A percentile compares a stretch with the other conserved stretches of the same genome.
Evolutionary conservation across 2,797 vertebrate genomes (phyloP).

Genomic region (Hippocampus kuda): DNA sequence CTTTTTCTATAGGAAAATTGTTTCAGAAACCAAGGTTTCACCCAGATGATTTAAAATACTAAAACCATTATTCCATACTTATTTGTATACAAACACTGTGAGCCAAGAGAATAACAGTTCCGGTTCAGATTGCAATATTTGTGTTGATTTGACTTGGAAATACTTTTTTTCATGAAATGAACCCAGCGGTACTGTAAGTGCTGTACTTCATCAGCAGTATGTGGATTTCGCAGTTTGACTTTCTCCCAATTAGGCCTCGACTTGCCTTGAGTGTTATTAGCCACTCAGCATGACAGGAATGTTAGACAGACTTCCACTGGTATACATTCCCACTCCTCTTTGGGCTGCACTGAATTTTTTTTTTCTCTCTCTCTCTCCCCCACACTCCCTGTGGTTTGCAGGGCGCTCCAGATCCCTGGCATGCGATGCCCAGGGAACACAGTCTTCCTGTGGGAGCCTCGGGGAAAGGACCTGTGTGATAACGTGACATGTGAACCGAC

Average conservation of each 20-base stretch:
- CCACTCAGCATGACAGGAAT: constrained; percentile 14
- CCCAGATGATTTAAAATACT: too few relatives aligned
- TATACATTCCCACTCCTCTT: constrained; percentile 5
- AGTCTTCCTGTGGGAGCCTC: constrained; percentile 61
- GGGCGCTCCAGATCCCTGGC: constrained; percentile 38
- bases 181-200: background rate
- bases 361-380: background rate
- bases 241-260: background rate
- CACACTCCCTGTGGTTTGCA: constrained; percentile 16
- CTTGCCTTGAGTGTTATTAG: background rate
- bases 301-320: constrained; percentile 5
- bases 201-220: background rate
- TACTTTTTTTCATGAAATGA: background rate
- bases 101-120: too few relatives aligned
- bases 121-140: background rate
- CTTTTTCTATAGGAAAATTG: too few relatives aligned
- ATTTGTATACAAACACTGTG: too few relatives aligned
- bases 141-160: background rate
- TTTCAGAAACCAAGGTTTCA: too few relatives aligned
- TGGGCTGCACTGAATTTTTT: background rate
- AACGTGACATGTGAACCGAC: constrained; percentile 60
- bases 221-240: background rate
- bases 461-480: constrained; percentile 62
- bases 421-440: constrained; percentile 50
- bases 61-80: too few relatives aligned